Percentiles rank a stretch among this genome's conserved stretches.
phyloP scores from a whole-genome alignment of 1,140 invertebrate species.

The Hestina assimilis region DNA sequence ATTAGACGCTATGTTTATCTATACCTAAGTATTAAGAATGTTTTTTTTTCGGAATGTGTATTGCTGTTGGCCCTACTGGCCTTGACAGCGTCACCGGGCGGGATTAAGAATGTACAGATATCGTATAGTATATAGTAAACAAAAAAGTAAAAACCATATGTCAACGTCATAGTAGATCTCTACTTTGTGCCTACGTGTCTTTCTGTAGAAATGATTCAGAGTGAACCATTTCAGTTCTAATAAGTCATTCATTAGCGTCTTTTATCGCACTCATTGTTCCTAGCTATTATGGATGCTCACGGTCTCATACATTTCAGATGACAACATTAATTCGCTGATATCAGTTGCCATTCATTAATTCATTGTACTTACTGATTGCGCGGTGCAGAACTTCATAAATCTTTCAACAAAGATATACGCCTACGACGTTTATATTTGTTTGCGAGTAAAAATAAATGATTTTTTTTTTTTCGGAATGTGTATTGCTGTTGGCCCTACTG shows the following conservation, averaged over 20 bases:
- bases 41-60: no score
- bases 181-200: not conserved
- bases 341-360: constrained; percentile 18
- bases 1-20: no score
- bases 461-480: no score
- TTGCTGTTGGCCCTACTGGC: no score
- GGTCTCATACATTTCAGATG: constrained; percentile 3
- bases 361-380: not conserved
- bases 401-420: not conserved
- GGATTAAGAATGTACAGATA: no score
- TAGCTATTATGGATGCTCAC: constrained; percentile 11
- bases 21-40: no score
- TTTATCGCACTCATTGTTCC: constrained; percentile 30
- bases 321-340: constrained; percentile 20
- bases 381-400: not conserved
- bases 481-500: no score
- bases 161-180: not conserved
- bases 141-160: not conserved
- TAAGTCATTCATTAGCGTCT: constrained; percentile 30
- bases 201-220: constrained; percentile 5
- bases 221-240: constrained; percentile 17
- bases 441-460: no score
- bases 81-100: no score
- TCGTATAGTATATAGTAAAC: no score
- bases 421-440: not conserved